Percentiles rank a stretch among this genome's conserved stretches.
Evolutionary conservation across 2,888 invertebrate genomes (phyloP).

Genomic region (Melitaea athalia): DNA sequence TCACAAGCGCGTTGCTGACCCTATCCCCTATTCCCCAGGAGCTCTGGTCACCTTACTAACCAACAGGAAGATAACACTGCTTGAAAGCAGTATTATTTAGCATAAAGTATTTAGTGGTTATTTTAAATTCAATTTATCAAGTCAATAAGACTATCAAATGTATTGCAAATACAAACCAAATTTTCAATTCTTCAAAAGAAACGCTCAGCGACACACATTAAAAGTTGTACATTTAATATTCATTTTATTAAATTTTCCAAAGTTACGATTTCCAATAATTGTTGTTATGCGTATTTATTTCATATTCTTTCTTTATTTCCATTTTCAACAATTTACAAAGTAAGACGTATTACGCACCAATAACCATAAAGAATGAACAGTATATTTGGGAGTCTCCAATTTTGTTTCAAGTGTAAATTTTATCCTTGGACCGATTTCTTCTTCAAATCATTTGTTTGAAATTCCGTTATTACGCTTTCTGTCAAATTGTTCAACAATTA

Average conservation of each 20-base stretch:
- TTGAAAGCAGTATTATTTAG: no score
- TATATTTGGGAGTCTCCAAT: slow-evolving; percentile 46
- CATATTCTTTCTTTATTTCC: slow-evolving; percentile 33
- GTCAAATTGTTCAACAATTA: slow-evolving; percentile 4
- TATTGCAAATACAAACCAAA: no score
- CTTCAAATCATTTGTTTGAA: slow-evolving; percentile 1
- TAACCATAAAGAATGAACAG: slow-evolving; percentile 56
- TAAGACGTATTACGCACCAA: slow-evolving; percentile 42
- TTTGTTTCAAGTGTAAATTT: slow-evolving; percentile 45
- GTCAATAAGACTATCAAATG: no score
- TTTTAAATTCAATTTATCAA: no score
- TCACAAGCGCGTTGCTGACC: no score
- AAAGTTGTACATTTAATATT: not conserved
- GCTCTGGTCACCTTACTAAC: no score
- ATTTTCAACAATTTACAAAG: slow-evolving; percentile 49
- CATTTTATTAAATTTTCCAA: no score
- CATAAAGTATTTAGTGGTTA: no score
- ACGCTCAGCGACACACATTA: not conserved
- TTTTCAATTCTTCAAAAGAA: not conserved
- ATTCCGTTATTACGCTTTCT: not conserved
- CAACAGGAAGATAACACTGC: no score
- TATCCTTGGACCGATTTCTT: slow-evolving; percentile 65
- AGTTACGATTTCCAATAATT: not conserved
- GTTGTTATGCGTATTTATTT: not conserved
- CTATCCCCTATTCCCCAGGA: no score